Conservation (phyloP, 1,140 invertebrate genomes). For the Magallana angulata region DNA sequence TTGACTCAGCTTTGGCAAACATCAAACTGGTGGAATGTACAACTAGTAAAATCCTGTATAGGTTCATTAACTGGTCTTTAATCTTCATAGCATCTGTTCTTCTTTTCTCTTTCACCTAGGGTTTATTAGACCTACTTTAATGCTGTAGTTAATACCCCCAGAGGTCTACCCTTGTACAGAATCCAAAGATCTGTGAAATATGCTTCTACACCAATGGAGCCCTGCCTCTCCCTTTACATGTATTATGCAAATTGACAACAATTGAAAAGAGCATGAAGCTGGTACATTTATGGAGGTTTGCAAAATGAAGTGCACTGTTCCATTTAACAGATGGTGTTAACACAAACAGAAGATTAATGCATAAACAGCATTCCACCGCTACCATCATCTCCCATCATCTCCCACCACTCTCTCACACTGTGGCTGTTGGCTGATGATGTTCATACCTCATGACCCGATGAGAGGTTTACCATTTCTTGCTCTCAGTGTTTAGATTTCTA, state of each 20-base stretch:
- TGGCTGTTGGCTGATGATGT: not conserved
- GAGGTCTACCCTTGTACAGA: not conserved
- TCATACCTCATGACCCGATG: too few species aligned
- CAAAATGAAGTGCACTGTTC: not conserved
- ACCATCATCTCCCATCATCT: too few species aligned
- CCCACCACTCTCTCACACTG: not conserved
- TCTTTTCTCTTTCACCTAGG: not conserved
- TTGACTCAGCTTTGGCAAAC: slow-evolving; percentile 14
- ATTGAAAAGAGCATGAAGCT: not conserved
- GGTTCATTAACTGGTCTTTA: slow-evolving; percentile 13
- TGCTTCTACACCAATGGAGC: not conserved
- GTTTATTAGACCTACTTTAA: not conserved
- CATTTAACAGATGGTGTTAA: not conserved
- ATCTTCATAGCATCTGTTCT: not conserved
- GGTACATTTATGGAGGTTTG: not conserved
- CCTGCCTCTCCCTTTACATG: not conserved
- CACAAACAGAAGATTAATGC: not conserved
- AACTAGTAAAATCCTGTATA: not conserved
- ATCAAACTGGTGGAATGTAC: slow-evolving; percentile 4
- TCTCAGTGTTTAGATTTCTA: not conserved
- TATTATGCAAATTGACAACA: not conserved
- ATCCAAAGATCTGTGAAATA: not conserved
- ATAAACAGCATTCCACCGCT: not conserved
- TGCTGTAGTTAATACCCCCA: not conserved
- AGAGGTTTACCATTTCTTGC: not conserved